A percentile compares a stretch with the other conserved stretches of the same genome.
These are phyloP conservation scores for Stegodyphus mimosarum DNA, from an alignment of 1,140 invertebrate genomes.

Conservation along the genomic window DNA sequence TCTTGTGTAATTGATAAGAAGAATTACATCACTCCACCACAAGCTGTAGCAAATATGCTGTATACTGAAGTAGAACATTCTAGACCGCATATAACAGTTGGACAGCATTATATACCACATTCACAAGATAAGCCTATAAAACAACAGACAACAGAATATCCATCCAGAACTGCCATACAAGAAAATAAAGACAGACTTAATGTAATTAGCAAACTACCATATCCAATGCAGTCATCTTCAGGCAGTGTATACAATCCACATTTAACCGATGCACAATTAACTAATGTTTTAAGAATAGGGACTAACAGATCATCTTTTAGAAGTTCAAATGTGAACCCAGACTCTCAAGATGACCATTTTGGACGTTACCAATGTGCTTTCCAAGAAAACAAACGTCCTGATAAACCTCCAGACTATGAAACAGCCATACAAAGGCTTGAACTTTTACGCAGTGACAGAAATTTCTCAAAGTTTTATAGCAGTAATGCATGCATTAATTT, in stretches of 20 bases:
- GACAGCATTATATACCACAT: neutral
- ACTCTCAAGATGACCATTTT: conserved; percentile 23
- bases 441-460: conserved; percentile 36
- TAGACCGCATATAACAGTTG: neutral
- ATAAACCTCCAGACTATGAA: conserved; percentile 65
- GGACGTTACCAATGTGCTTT: neutral
- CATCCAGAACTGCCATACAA: neutral
- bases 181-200: conserved; percentile 22
- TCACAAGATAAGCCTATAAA: neutral
- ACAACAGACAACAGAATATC: neutral
- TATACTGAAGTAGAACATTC: neutral
- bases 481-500: conserved; percentile 29
- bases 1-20: neutral
- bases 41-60: neutral
- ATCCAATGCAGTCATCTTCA: conserved; percentile 15
- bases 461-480: conserved; percentile 28
- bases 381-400: conserved; percentile 51
- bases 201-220: conserved; percentile 4
- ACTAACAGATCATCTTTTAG: conserved; percentile 37
- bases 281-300: conserved; percentile 55
- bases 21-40: neutral
- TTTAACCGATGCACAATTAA: conserved; percentile 51
- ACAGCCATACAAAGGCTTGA: conserved; percentile 64
- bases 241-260: conserved; percentile 37
- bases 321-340: conserved; percentile 19